Base-by-base conservation (phyloP, 2,113 vertebrate genomes). In the Nannospalax galili region DNA sequence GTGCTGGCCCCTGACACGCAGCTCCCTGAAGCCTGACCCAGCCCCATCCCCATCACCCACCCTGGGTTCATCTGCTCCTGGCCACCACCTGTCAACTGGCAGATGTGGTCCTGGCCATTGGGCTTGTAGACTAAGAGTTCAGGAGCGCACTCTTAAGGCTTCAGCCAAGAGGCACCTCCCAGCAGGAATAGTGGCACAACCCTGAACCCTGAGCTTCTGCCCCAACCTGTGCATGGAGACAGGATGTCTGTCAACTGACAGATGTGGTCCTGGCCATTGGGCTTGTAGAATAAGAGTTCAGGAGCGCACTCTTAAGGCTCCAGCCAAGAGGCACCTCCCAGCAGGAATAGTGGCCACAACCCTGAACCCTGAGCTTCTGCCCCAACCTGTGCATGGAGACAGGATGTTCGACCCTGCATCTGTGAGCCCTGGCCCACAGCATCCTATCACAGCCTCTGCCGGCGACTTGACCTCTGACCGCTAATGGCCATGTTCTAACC, bases 51-150 rank as follows among this genome's bases (percentile, higher is more conserved):
- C 19, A 1, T 20, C 1, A 7, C 15, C 24, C 11, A 37, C 10
- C 19, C 58, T 5, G 28, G 20, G 5, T 52, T 35, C 22, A 2
- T 65, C 70, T 16, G 32, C 45, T 16, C n/a, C 37, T 1, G 16
- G 3, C 32, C 37, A 37, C 60, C 20, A 79, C 19, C 6, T 3
- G 3, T 30, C 85, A 48, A 37, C 32, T 74, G 74, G 58, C 42
- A 85, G 74, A 37, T 72, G 28, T 62, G 65, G 94, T 32, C 87
- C 62, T 26, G 56, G 87, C 35, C 86, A 92, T 28, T 89, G 37
- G 30, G 65, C 60, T 73, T 60, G 48, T n/a, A 32, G 85, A 67
- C 26, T 26, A 22, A 58, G 24, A 3, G 26, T 16, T 28, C 58
- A n/a, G 60, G 93, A 89, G 48, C 69, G 3, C 0, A n/a, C 5